These are phyloP conservation scores for Limnodromus scolopaceus DNA, from an alignment of 2,797 vertebrate genomes.

Conservation along the genomic window DNA sequence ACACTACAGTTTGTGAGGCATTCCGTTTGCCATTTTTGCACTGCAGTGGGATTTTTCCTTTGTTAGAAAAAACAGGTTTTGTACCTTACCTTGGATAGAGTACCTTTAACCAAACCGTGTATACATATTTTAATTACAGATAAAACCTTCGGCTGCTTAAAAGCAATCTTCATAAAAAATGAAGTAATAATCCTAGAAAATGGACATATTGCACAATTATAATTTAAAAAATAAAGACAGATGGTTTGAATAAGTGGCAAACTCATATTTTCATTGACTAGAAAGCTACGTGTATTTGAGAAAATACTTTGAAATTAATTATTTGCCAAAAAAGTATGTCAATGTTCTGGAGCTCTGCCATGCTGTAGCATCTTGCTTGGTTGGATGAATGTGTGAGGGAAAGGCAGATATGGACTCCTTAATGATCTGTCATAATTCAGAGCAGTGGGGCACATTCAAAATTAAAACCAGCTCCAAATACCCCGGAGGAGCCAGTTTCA, in stretches of 20 bases:
- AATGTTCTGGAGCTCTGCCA: constrained; percentile 44
- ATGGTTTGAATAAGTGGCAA: constrained; percentile 48
- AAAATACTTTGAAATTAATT: constrained; percentile 69
- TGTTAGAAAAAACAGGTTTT: background rate
- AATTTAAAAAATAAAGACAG: constrained; percentile 53
- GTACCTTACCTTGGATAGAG: background rate
- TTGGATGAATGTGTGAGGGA: background rate
- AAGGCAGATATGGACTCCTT: constrained; percentile 29
- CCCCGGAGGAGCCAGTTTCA: background rate
- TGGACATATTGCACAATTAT: constrained; percentile 50
- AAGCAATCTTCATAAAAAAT: background rate
- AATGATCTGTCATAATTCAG: constrained; percentile 37
- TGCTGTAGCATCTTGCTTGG: constrained; percentile 42
- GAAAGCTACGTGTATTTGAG: constrained; percentile 53
- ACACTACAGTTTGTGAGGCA: background rate
- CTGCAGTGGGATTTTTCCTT: background rate
- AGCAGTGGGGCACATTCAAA: constrained; percentile 19
- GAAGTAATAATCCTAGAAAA: constrained; percentile 24
- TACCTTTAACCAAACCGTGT: background rate
- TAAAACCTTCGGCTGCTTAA: background rate
- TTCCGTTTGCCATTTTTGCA: background rate
- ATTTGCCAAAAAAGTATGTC: constrained; percentile 70
- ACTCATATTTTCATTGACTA: constrained; percentile 69
- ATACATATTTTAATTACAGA: background rate
- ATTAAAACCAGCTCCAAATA: background rate